Conservation (phyloP, 2,113 vertebrate genomes). For the Oreotrochilus melanogaster region DNA sequence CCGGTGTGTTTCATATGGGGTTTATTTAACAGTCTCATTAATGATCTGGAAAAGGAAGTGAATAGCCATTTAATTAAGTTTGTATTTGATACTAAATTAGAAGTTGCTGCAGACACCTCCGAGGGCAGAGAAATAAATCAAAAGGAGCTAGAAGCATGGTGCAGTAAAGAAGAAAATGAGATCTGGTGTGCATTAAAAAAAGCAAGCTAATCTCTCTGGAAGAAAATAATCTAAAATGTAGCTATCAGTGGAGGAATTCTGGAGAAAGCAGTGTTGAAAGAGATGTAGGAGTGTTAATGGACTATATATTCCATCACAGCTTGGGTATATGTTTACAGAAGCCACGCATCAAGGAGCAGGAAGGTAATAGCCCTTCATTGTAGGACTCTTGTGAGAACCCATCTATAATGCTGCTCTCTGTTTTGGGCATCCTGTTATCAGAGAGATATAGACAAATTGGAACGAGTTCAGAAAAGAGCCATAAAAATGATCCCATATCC, state of each 20-base stretch:
- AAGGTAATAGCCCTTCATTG: constrained; percentile 50
- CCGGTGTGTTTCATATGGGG: constrained; percentile 12
- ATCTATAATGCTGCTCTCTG: constrained; percentile 47
- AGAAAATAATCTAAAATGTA: constrained; percentile 39
- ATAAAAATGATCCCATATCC: constrained; percentile 66
- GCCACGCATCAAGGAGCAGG: constrained; percentile 17
- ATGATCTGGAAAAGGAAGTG: constrained; percentile 63
- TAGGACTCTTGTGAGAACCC: constrained; percentile 15
- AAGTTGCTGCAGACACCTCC: constrained; percentile 46
- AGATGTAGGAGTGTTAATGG: constrained; percentile 52
- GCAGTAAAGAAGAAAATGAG: constrained; percentile 52
- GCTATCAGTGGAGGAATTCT: constrained; percentile 14
- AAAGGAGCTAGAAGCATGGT: constrained; percentile 31
- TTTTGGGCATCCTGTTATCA: constrained; percentile 61
- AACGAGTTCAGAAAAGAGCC: constrained; percentile 63
- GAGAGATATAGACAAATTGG: constrained; percentile 57
- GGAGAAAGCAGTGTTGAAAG: constrained; percentile 42
- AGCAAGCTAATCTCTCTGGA: constrained; percentile 11
- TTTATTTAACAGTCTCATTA: constrained; percentile 66
- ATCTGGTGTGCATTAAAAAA: constrained; percentile 10
- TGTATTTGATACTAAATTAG: constrained; percentile 64
- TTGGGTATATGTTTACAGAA: constrained; percentile 46
- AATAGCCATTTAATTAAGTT: constrained; percentile 68
- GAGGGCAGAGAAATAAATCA: constrained; percentile 60
- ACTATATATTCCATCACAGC: constrained; percentile 42